Percentiles rank a stretch among this genome's conserved stretches.
Evolutionary conservation across 37 sponge, comb jelly and placozoan species (phyloP).

Genomic region (Beroe ovata): DNA sequence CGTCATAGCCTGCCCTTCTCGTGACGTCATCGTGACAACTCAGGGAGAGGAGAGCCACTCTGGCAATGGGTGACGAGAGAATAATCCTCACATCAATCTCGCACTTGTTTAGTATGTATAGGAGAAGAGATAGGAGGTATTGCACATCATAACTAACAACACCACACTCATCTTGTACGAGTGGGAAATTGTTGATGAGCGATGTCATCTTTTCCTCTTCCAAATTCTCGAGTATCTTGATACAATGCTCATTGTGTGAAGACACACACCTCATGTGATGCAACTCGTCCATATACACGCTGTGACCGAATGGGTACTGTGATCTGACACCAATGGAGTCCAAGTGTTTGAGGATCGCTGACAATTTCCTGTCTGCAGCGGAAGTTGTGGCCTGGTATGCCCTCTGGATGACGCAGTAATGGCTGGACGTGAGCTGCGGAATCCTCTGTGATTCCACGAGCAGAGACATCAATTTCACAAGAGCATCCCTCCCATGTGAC

Average conservation of each 20-base stretch:
- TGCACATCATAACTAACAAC: neutral
- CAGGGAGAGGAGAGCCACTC: constrained; percentile 25
- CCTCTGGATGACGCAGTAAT: neutral
- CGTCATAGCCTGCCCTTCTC: neutral
- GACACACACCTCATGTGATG: neutral
- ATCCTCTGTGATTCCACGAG: neutral
- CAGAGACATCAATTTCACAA: neutral
- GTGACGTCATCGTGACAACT: constrained; percentile 14
- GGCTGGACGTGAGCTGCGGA: neutral
- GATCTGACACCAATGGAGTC: neutral
- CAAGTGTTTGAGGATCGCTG: constrained; percentile 49
- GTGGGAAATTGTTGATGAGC: constrained; percentile 37
- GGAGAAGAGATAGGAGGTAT: constrained; percentile 38
- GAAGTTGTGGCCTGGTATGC: neutral
- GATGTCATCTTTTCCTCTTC: neutral
- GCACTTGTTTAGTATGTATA: neutral
- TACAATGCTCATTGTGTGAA: constrained; percentile 20
- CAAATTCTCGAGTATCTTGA: constrained; percentile 30
- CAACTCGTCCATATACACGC: constrained; percentile 10
- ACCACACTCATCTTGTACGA: neutral
- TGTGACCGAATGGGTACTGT: constrained; percentile 53
- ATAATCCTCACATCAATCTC: constrained; percentile 33
- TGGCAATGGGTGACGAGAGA: constrained; percentile 9
- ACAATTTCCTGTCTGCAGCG: neutral
- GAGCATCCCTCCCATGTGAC: neutral